These are phyloP conservation scores for Synaphobranchus kaupii DNA, from an alignment of 2,797 vertebrate species.

Conservation along the genomic window DNA sequence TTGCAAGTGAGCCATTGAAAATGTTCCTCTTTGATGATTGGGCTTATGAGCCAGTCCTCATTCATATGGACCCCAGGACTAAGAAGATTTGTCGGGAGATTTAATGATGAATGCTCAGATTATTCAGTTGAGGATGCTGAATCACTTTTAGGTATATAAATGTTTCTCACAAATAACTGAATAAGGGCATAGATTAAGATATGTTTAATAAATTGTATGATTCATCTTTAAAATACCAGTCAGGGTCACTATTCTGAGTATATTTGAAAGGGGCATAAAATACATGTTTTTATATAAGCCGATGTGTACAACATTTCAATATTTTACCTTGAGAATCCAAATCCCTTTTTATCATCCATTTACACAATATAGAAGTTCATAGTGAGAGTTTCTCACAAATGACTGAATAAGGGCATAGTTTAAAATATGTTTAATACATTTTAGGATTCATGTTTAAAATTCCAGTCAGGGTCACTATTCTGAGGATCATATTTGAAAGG, in stretches of 20 bases:
- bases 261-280: too few relatives aligned
- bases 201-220: too few relatives aligned
- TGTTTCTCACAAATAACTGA: background rate
- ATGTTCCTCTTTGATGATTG: background rate
- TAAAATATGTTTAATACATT: too few relatives aligned
- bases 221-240: too few relatives aligned
- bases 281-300: too few relatives aligned
- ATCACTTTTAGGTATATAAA: background rate
- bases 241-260: too few relatives aligned
- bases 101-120: background rate
- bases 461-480: too few relatives aligned
- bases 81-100: background rate
- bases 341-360: background rate
- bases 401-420: background rate
- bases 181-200: background rate
- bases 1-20: background rate
- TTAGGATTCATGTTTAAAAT: too few relatives aligned
- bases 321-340: too few relatives aligned
- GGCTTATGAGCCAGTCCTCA: background rate
- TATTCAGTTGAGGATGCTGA: background rate
- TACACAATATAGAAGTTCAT: background rate
- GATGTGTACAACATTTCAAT: too few relatives aligned
- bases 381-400: background rate
- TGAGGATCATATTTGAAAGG: too few relatives aligned
- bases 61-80: background rate